Conservation (phyloP, 37 sponge, comb jelly and placozoan genomes). For the Eunapius fragilis region DNA sequence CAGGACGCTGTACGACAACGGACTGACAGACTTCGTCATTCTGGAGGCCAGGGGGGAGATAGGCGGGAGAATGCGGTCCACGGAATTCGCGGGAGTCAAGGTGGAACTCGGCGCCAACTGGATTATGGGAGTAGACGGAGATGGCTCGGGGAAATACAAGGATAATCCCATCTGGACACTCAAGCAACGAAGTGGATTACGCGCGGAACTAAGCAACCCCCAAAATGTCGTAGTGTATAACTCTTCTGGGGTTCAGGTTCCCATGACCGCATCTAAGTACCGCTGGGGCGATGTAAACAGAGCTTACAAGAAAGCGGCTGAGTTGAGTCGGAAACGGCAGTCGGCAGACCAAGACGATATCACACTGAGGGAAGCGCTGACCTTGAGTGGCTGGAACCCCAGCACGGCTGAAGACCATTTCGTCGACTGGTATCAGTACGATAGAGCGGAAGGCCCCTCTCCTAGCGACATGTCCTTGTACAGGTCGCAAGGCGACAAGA, state of each 20-base stretch:
- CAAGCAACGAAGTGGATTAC: constrained; percentile 5
- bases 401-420: constrained; percentile 11
- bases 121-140: constrained; percentile 43
- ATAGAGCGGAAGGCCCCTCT: not conserved
- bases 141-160: not conserved
- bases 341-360: constrained; percentile 14
- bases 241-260: not conserved
- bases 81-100: constrained; percentile 7
- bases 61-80: constrained; percentile 55
- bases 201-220: constrained; percentile 5
- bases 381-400: constrained; percentile 26
- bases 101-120: constrained; percentile 65
- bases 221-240: not conserved
- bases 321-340: not conserved
- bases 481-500: not conserved
- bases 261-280: not conserved
- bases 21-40: constrained; percentile 52
- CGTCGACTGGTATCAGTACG: constrained; percentile 43
- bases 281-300: not conserved
- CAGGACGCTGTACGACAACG: constrained; percentile 47
- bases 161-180: constrained; percentile 26
- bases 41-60: constrained; percentile 44
- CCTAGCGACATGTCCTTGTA: constrained; percentile 24
- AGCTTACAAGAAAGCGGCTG: not conserved
- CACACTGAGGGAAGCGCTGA: constrained; percentile 19